Percentiles rank a stretch among this genome's conserved stretches.
Conservation (phyloP, 2,797 vertebrate genomes). For the Vireo griseus region DNA sequence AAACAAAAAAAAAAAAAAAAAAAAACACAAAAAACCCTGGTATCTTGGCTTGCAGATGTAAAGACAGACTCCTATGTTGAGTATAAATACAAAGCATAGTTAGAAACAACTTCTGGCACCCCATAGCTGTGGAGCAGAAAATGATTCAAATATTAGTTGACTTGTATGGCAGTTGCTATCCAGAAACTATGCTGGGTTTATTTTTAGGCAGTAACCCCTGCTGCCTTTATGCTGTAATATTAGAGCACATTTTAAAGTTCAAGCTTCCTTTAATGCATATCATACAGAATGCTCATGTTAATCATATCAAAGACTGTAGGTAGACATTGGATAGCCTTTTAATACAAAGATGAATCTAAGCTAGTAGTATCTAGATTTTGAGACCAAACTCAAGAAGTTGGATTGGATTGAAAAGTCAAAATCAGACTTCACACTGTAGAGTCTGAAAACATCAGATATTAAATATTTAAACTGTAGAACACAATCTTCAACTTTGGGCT, state of each 20-base stretch:
- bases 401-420: conserved; percentile 71
- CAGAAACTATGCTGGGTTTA: background rate
- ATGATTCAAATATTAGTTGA: background rate
- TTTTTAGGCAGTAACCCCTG: background rate
- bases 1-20: too few relatives aligned
- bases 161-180: background rate
- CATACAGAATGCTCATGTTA: background rate
- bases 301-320: background rate
- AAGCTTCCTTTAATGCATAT: background rate
- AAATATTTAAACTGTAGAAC: conserved; percentile 78
- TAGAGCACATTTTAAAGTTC: background rate
- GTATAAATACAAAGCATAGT: background rate
- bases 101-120: background rate
- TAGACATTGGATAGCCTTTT: background rate
- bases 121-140: background rate
- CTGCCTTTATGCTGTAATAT: background rate
- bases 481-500: conserved; percentile 69
- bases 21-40: background rate
- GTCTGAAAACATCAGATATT: conserved; percentile 76
- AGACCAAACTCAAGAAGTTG: conserved; percentile 45
- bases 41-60: background rate
- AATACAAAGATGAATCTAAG: background rate
- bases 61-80: background rate
- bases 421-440: conserved; percentile 59
- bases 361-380: conserved; percentile 52